Evolutionary conservation across 2,888 invertebrate genomes (phyloP), one percentile per base, ranked within the genome.

Genomic region (Ametastegia equiseti): DNA sequence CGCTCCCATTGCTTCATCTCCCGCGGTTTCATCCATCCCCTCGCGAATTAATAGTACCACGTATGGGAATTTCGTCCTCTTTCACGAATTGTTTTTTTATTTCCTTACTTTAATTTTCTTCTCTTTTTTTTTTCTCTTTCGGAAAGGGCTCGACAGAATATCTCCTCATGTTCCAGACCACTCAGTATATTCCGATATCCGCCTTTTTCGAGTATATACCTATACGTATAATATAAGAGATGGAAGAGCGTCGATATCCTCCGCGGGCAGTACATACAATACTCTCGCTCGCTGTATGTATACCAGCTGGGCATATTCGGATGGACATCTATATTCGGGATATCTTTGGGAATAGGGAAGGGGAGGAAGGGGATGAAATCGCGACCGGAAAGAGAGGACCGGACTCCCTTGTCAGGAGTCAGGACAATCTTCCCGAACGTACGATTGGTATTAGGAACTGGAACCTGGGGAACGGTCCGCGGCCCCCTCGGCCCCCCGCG

Each of bases 391-490:
- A 47, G 6, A n/a, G 23, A 47, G n/a, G 47, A 23, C 65, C 36
- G 36, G 39, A n/a, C n/a, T n/a, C 67, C 67, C 36, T 67, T 67
- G 67, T 67, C 67, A 67, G 36, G 39, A 47, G 45, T 71, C 47
- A 45, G 71, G 45, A 36, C 27, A 23, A 23, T 71, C 47, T 45
- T 47, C 71, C 27, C 19, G 45, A 47, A 47, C 71, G 45, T 71
- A 71, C 65, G 39, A 39, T 67, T 67, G 36, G 65, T 67, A 67
- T 67, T 67, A 36, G 13, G 19, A 36, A 67, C 65, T 2, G 30
- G 30, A 1, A 30, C 60, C 30, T 27, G 6, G 23, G 60, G 30
- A 42, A 9, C 54, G 6, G 19, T 54, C 6, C n/a, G 5, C 54
- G 54, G 15, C 5, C n/a, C n/a, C 54, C 19, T 15, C 13, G n/a